Conservation (phyloP, 2,113 vertebrate species). For the Heterochromis multidens region DNA sequence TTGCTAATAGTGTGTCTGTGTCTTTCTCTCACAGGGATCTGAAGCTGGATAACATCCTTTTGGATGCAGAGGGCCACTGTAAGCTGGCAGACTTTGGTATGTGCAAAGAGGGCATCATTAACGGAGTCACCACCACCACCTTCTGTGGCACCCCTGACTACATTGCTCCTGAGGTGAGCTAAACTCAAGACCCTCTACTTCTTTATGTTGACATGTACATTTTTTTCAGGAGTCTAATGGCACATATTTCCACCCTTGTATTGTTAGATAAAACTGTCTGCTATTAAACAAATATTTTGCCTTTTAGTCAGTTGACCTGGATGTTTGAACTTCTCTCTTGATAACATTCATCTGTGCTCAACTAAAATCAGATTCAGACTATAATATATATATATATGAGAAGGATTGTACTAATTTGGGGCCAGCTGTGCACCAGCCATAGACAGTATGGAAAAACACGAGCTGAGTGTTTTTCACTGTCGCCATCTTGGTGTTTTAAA, state of each 20-base stretch:
- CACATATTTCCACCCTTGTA: neutral
- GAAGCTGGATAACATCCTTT: constrained; percentile 98
- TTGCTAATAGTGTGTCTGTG: neutral
- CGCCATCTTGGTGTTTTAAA: neutral
- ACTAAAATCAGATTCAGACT: neutral
- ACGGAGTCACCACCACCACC: constrained; percentile 94
- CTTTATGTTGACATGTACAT: neutral
- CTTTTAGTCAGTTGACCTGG: neutral
- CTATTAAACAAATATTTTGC: neutral
- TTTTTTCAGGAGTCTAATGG: neutral
- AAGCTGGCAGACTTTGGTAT: constrained; percentile 99
- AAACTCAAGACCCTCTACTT: neutral
- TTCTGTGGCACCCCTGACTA: constrained; percentile 99
- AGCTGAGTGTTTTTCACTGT: neutral
- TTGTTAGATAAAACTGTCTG: neutral
- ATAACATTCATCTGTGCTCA: neutral
- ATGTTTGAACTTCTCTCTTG: neutral
- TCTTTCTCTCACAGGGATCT: constrained; percentile 82
- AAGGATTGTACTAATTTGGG: neutral
- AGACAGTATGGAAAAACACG: too few species aligned
- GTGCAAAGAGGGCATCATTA: constrained; percentile 98
- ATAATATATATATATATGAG: neutral
- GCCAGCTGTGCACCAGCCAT: too few species aligned
- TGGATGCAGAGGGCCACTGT: constrained; percentile 98
- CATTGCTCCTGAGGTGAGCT: constrained; percentile 92